These are phyloP conservation scores for Platyrinchus mystaceus DNA, from an alignment of 2,797 vertebrate species.

Conservation along the genomic window DNA sequence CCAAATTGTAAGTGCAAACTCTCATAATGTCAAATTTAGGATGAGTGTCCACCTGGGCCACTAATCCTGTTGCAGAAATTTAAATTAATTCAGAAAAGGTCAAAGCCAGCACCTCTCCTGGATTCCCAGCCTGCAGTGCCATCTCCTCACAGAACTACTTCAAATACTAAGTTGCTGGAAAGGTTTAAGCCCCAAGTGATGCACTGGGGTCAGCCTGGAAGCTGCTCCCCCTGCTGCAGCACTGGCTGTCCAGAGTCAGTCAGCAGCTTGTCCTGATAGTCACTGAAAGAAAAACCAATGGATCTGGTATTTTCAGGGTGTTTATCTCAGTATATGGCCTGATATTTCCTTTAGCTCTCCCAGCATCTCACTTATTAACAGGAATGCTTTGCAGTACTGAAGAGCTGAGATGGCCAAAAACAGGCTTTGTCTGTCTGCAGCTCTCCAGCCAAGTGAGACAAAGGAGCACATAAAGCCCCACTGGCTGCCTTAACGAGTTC, in stretches of 20 bases:
- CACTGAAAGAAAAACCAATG: background rate
- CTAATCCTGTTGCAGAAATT: background rate
- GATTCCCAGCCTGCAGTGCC: background rate
- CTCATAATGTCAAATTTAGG: background rate
- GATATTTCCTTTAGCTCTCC: background rate
- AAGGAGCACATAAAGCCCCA: constrained; percentile 35
- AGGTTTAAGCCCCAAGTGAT: background rate
- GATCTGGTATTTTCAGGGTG: background rate
- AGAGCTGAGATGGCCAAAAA: constrained; percentile 24
- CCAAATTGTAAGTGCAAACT: background rate
- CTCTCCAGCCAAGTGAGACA: constrained; percentile 53
- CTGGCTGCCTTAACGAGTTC: constrained; percentile 12
- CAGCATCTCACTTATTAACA: constrained; percentile 10
- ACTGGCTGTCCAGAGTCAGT: background rate
- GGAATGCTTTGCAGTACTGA: background rate
- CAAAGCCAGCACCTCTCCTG: background rate
- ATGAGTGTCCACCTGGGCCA: background rate
- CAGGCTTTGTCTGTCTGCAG: background rate
- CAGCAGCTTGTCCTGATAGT: background rate
- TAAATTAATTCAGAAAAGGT: background rate
- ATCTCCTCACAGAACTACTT: background rate
- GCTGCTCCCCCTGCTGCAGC: background rate
- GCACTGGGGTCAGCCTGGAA: background rate
- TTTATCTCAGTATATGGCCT: background rate
- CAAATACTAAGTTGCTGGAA: background rate